These are phyloP conservation scores for Agelas oroides DNA, from an alignment of 37 sponge, comb jelly and placozoan genomes.

Conservation along the genomic window DNA sequence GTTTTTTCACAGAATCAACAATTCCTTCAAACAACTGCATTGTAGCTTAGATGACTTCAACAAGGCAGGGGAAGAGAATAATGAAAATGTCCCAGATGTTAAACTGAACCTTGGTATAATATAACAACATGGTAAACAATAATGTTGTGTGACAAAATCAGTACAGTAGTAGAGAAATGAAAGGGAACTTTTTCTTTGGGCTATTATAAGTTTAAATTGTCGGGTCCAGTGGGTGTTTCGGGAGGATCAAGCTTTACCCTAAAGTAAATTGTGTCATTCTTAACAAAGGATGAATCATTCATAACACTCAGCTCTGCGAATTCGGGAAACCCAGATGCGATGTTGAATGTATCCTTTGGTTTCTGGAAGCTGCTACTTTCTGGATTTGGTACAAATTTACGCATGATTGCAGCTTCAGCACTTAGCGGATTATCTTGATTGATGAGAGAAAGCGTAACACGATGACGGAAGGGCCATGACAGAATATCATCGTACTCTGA, in stretches of 20 bases:
- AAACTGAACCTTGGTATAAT: too few relatives aligned
- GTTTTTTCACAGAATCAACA: too few relatives aligned
- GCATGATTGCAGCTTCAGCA: slow-evolving; percentile 22
- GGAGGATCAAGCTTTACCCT: slow-evolving; percentile 45
- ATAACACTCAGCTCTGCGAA: slow-evolving; percentile 40
- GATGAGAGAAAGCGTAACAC: slow-evolving; percentile 41
- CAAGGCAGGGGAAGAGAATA: too few relatives aligned
- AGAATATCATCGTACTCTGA: slow-evolving; percentile 76
- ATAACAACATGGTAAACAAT: too few relatives aligned
- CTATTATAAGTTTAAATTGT: too few relatives aligned
- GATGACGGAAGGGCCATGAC: slow-evolving; percentile 70
- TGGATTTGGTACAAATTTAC: slow-evolving; percentile 53
- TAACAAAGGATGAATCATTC: slow-evolving; percentile 10
- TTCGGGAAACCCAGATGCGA: slow-evolving; percentile 71
- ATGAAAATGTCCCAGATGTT: too few relatives aligned
- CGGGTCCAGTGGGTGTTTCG: too few relatives aligned
- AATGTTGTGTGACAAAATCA: too few relatives aligned
- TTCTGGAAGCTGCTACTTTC: slow-evolving; percentile 63
- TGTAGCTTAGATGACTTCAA: too few relatives aligned
- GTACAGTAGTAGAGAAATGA: too few relatives aligned
- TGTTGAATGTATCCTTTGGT: slow-evolving; percentile 62
- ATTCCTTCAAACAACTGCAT: too few relatives aligned
- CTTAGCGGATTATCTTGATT: slow-evolving; percentile 38
- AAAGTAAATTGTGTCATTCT: slow-evolving; percentile 63
- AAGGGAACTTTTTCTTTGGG: too few relatives aligned